Conservation (phyloP, 2,113 vertebrate genomes). For the Corythaixoides concolor region DNA sequence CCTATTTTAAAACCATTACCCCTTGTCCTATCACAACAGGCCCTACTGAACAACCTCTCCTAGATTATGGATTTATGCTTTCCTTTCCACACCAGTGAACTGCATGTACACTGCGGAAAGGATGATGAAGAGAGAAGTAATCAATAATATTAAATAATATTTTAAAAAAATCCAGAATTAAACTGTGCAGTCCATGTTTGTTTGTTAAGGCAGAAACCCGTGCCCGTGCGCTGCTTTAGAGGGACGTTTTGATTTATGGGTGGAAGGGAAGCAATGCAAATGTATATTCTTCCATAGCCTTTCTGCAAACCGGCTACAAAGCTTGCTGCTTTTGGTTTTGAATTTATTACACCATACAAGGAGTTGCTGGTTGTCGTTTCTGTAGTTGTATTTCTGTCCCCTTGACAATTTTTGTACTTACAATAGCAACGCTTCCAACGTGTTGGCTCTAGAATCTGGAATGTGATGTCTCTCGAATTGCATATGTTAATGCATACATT, state of each 20-base stretch:
- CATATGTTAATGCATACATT: not conserved
- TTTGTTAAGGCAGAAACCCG: not conserved
- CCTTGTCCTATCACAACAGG: too few relatives aligned
- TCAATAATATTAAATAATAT: too few relatives aligned
- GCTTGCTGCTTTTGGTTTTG: not conserved
- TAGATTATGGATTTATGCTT: too few relatives aligned
- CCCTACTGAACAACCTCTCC: too few relatives aligned
- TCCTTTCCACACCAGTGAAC: not conserved
- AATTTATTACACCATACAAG: not conserved
- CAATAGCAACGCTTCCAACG: not conserved
- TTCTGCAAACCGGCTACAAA: not conserved
- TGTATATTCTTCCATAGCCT: not conserved
- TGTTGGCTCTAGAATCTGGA: not conserved
- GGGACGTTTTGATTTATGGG: not conserved
- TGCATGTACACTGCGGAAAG: not conserved
- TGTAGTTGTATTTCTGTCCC: not conserved
- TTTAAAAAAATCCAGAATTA: not conserved
- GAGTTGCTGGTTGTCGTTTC: not conserved
- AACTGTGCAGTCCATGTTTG: rapidly evolving
- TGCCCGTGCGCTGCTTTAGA: not conserved
- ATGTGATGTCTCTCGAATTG: not conserved
- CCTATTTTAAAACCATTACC: too few relatives aligned
- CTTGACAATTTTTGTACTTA: not conserved
- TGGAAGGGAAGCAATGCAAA: not conserved
- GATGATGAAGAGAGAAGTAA: not conserved